Evolutionary conservation across 2,888 invertebrate species (phyloP).

Genomic region (Lordiphosa andalusiaca): DNA sequence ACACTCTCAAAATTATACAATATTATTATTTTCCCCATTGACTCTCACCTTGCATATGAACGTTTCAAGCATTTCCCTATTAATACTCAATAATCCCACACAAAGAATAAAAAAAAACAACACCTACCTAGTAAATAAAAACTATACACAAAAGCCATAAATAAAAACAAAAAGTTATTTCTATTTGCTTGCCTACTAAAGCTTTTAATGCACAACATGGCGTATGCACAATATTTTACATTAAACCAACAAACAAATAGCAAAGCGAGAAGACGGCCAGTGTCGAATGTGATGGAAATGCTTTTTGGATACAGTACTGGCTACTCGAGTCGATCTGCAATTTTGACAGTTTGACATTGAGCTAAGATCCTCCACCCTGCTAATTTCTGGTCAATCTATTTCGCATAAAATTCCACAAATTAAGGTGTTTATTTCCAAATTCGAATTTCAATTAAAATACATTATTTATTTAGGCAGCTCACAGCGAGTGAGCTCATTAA

Average conservation of each 20-base stretch:
- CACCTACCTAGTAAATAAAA: not conserved
- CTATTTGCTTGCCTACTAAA: slow-evolving; percentile 29
- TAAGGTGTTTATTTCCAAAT: not conserved
- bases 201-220: slow-evolving; percentile 66
- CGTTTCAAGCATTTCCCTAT: too few species aligned
- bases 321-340: slow-evolving; percentile 8
- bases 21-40: not conserved
- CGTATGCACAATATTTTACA: slow-evolving; percentile 70
- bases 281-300: slow-evolving; percentile 36
- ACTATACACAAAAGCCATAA: not conserved
- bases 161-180: too few species aligned
- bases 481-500: slow-evolving; percentile 41
- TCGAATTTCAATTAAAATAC: slow-evolving; percentile 31
- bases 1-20: too few species aligned
- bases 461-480: slow-evolving; percentile 45
- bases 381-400: slow-evolving; percentile 15
- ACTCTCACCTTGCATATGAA: too few species aligned
- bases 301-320: slow-evolving; percentile 35
- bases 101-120: too few species aligned
- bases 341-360: slow-evolving; percentile 49
- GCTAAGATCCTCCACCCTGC: not conserved
- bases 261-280: not conserved
- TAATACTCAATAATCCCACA: too few species aligned
- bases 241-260: slow-evolving; percentile 61
- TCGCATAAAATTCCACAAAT: slow-evolving; percentile 17